Evolutionary conservation across 1,140 invertebrate genomes (phyloP), one percentile per base, ranked within the genome.

Genomic region (Drosophila triauraria): DNA sequence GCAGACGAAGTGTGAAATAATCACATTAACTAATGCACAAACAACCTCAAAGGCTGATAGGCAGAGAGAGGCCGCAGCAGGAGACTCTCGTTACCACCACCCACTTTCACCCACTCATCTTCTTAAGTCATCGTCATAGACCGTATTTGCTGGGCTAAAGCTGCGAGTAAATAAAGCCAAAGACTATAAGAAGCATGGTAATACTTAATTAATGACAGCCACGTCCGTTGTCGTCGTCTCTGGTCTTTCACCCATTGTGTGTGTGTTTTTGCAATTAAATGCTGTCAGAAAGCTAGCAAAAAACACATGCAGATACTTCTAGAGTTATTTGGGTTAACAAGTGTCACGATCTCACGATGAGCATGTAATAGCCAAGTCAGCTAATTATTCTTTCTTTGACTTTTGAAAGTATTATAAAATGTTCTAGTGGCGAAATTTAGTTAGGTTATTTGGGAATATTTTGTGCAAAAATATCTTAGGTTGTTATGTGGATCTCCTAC

Each of bases 1-100:
- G 78, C 82, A 85, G 75, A 65, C 81, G 75, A 90, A 88, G 85
- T 90, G 85, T 88, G 85, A 90, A 88, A 88, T 90, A 88, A 90
- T 88, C 85, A 84, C 70, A 88, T 88, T 90, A 90, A 90, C 70
- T 72, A 85, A 88, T 75, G 74, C 63, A 77, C 63, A 78, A 78
- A 78, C 74, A 77, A 54, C 35, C 12, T 38, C 47, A 61, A 61
- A 61, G 42, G 51, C 17, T 20, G 56, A 58, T 27, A 68, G 38
- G 56, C 42, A 56, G 38, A 40, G 23, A 12, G 17, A 10, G 35
- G 50, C 10, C 10, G 35, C 71, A 56, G 27, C 48, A 44, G 71
- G 51, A 72, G 68, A 74, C 51, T 20, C 46, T 50, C 61, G 46
- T 58, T 74, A 40, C 42, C 67, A 38, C 30, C 30, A 2, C 35